Percentiles rank a stretch among this genome's conserved stretches.
Conservation (phyloP, 2,113 vertebrate genomes). For the Corythoichthys haematopterus region DNA sequence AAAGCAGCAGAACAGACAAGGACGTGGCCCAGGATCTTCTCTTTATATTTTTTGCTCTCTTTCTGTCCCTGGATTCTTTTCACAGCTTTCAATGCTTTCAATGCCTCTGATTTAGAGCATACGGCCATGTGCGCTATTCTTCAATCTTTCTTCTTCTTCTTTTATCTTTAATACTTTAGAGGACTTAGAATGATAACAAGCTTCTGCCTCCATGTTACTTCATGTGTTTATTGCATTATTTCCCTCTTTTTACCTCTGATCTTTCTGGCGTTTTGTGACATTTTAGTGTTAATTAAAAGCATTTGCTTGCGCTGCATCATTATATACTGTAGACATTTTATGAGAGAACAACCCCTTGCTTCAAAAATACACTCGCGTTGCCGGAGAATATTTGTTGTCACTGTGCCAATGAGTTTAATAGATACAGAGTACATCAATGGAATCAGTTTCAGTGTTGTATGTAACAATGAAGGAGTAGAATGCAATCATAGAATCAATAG, state of each 20-base stretch:
- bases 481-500: background rate
- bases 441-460: background rate
- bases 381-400: background rate
- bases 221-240: background rate
- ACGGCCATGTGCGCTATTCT: background rate
- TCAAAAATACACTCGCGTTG: background rate
- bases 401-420: background rate
- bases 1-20: conserved; percentile 2
- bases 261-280: conserved; percentile 1
- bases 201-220: background rate
- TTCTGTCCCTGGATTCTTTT: conserved; percentile 6
- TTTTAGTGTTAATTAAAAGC: background rate
- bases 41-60: conserved; percentile 2
- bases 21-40: background rate
- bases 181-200: background rate
- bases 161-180: background rate
- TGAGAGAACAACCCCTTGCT: background rate
- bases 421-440: background rate
- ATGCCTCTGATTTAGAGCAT: background rate
- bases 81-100: background rate
- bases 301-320: background rate
- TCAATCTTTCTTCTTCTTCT: background rate
- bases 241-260: background rate
- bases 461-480: background rate
- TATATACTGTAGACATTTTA: background rate